These are phyloP conservation scores for Anas georgica DNA, from an alignment of 2,797 vertebrate species.

Conservation along the genomic window DNA sequence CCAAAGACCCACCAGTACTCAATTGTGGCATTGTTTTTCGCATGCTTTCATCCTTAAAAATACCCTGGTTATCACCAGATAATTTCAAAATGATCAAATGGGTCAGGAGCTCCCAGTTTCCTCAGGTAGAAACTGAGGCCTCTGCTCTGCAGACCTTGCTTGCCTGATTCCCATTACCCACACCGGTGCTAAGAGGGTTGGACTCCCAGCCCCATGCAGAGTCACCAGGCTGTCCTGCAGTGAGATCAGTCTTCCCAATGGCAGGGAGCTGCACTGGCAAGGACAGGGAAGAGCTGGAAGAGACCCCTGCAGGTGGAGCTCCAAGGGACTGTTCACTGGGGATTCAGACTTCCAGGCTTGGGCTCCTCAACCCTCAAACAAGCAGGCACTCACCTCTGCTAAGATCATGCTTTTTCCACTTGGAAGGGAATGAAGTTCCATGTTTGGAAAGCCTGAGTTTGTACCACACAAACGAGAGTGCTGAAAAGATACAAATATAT, in stretches of 20 bases:
- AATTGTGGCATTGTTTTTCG: neutral
- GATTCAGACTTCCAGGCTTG: neutral
- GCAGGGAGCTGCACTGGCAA: neutral
- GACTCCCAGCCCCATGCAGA: neutral
- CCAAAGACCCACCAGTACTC: neutral
- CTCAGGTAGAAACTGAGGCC: neutral
- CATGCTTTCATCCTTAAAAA: neutral
- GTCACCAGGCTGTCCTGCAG: neutral
- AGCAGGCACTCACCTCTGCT: slow-evolving; percentile 69
- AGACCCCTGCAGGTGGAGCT: neutral
- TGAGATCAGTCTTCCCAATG: neutral
- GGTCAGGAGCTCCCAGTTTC: neutral
- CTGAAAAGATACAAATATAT: slow-evolving; percentile 32
- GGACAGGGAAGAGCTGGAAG: neutral
- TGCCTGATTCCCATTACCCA: neutral
- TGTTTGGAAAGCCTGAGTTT: neutral
- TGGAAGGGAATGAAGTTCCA: slow-evolving; percentile 67
- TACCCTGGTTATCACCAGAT: neutral
- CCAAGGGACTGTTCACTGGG: neutral
- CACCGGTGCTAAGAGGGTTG: neutral
- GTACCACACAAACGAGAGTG: neutral
- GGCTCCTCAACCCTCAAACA: neutral
- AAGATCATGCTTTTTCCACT: slow-evolving; percentile 40
- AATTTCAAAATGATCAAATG: neutral
- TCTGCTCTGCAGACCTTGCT: neutral